Percentiles rank a stretch among this genome's conserved stretches.
Conservation (phyloP, 92 coral and sea anemone species). For the Porites evermanni region DNA sequence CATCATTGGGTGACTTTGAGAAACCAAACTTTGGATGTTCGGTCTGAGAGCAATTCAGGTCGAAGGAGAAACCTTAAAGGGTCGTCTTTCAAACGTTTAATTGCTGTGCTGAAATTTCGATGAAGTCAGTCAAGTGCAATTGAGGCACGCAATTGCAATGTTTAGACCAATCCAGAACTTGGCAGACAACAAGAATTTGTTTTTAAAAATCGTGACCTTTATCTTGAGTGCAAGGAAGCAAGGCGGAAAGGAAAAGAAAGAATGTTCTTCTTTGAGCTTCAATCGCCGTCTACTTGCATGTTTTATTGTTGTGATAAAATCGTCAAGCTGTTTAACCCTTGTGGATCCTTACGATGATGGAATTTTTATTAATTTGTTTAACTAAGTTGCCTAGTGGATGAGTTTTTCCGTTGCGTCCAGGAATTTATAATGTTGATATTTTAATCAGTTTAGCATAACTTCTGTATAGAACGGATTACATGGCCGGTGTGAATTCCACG, state of each 20-base stretch:
- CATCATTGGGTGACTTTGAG: not conserved
- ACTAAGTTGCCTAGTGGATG: not conserved
- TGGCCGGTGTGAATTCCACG: not conserved
- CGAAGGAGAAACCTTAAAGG: not conserved
- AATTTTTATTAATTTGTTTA: conserved; percentile 20
- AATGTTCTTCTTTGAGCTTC: conserved; percentile 2
- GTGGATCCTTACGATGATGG: conserved; percentile 5
- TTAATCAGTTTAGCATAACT: conserved; percentile 7
- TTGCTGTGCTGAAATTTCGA: not conserved
- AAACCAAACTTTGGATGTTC: too few relatives aligned
- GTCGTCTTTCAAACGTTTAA: not conserved
- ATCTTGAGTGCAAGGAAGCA: not conserved
- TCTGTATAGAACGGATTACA: not conserved
- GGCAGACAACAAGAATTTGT: conserved; percentile 4
- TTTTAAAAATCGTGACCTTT: conserved; percentile 22
- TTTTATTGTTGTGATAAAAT: conserved; percentile 20
- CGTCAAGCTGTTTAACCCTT: conserved; percentile 29
- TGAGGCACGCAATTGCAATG: conserved; percentile 7
- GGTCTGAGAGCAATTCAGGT: not conserved
- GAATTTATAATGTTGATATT: conserved; percentile 6
- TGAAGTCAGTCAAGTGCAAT: not conserved
- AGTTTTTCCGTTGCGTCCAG: conserved; percentile 8
- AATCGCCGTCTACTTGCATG: not conserved
- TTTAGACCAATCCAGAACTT: conserved; percentile 5
- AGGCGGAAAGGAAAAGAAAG: conserved; percentile 19